A percentile compares a stretch with the other conserved stretches of the same genome.
Evolutionary conservation across 2,888 invertebrate species (phyloP).

Genomic region (Anaspis maculata): DNA sequence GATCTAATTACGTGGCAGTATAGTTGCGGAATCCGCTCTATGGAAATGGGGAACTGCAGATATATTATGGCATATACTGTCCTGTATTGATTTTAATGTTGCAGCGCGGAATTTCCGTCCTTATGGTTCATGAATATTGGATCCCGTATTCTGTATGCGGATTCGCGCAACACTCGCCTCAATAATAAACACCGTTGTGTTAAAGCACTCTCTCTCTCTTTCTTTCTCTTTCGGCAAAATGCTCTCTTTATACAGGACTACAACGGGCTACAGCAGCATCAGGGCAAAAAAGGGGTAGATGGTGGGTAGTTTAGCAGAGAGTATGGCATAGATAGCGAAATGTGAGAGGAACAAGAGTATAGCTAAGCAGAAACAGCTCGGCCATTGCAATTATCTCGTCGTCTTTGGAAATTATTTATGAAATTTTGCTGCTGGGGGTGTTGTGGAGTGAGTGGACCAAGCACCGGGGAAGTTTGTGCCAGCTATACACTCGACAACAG

Average conservation of each 20-base stretch:
- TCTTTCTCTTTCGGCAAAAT: too few relatives aligned
- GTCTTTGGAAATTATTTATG: slow-evolving; percentile 34
- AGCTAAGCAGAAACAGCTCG: too few relatives aligned
- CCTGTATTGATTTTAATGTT: slow-evolving; percentile 44
- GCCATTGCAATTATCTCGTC: slow-evolving; percentile 11
- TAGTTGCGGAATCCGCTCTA: slow-evolving; percentile 26
- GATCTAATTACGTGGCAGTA: slow-evolving; percentile 1
- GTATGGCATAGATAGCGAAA: too few relatives aligned
- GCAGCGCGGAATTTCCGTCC: slow-evolving; percentile 34
- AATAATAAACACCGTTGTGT: slow-evolving; percentile 39
- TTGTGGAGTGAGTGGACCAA: too few relatives aligned
- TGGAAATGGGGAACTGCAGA: slow-evolving; percentile 41
- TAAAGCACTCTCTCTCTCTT: slow-evolving; percentile 24
- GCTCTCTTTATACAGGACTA: too few relatives aligned
- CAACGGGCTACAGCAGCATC: too few relatives aligned
- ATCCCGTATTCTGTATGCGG: slow-evolving; percentile 32
- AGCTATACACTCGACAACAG: too few relatives aligned
- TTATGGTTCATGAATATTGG: slow-evolving; percentile 34
- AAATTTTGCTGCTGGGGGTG: slow-evolving; percentile 35
- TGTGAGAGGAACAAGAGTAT: too few relatives aligned
- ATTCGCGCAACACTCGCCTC: slow-evolving; percentile 34
- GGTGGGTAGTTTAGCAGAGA: too few relatives aligned
- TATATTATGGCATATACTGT: slow-evolving; percentile 42
- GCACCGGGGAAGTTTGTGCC: too few relatives aligned
- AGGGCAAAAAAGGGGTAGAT: slow-evolving; percentile 10